Conservation (phyloP, 1,140 invertebrate species). For the Trichonephila clavata region DNA sequence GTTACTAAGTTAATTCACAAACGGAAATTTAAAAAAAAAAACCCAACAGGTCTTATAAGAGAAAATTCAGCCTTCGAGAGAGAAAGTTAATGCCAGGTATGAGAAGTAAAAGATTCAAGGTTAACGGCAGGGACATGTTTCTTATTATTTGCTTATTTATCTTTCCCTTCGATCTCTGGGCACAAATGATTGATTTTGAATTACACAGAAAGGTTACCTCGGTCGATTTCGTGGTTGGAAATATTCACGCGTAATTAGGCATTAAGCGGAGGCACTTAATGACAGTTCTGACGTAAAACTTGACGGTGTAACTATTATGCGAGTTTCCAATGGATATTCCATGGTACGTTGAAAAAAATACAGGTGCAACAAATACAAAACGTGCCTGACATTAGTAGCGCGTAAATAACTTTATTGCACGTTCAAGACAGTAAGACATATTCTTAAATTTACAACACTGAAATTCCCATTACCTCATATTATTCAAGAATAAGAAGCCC, state of each 20-base stretch:
- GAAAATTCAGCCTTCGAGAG: constrained; percentile 27
- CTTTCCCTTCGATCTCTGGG: constrained; percentile 7
- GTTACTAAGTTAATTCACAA: neutral
- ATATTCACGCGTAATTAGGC: constrained; percentile 48
- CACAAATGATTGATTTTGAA: constrained; percentile 53
- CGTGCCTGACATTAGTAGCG: neutral
- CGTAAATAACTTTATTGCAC: neutral
- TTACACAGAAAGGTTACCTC: constrained; percentile 34
- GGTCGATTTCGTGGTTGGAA: constrained; percentile 52
- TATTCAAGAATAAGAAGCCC: too few species aligned
- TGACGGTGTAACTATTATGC: neutral
- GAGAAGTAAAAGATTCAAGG: constrained; percentile 35
- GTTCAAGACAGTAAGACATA: neutral
- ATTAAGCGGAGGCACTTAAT: neutral
- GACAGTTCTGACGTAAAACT: neutral
- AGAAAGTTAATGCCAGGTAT: constrained; percentile 20
- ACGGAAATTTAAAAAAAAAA: neutral
- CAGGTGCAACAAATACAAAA: neutral
- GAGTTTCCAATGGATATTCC: neutral
- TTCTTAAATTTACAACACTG: too few species aligned
- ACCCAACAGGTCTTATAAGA: neutral
- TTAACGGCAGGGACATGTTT: constrained; percentile 13
- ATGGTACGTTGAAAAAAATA: neutral
- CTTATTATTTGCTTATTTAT: neutral
- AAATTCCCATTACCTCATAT: too few species aligned